A percentile compares a stretch with the other conserved stretches of the same genome.
These are phyloP conservation scores for Crotalus viridis DNA, from an alignment of 2,113 vertebrate species.

Conservation along the genomic window DNA sequence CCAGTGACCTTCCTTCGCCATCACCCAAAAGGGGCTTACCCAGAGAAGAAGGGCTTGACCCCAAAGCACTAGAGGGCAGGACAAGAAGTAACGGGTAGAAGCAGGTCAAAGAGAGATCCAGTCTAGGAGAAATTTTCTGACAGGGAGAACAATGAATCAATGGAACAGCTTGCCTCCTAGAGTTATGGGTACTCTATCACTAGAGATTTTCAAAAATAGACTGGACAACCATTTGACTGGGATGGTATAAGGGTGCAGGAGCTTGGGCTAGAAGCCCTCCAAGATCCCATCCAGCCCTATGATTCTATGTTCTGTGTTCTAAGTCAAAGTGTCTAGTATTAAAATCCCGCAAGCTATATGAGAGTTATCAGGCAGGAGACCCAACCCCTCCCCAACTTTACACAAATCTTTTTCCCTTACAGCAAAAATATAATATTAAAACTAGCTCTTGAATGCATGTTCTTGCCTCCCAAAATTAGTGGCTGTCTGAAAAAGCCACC, in stretches of 20 bases:
- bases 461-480: neutral
- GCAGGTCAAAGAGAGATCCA: neutral
- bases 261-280: neutral
- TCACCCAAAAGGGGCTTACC: neutral
- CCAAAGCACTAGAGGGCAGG: neutral
- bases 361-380: neutral
- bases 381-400: neutral
- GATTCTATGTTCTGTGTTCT: neutral
- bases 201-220: neutral
- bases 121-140: neutral
- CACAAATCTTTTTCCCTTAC: neutral
- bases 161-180: neutral
- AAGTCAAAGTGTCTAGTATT: neutral
- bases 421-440: neutral
- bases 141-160: neutral
- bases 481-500: neutral
- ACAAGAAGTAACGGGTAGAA: neutral
- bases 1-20: neutral
- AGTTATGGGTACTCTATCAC: neutral
- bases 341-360: neutral
- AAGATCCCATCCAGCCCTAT: neutral
- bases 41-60: neutral
- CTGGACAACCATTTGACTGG: neutral
- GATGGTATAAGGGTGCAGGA: neutral
- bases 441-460: neutral